A percentile compares a stretch with the other conserved stretches of the same genome.
These are phyloP conservation scores for Margaritifera margaritifera DNA, from an alignment of 2,888 invertebrate species.

Conservation along the genomic window DNA sequence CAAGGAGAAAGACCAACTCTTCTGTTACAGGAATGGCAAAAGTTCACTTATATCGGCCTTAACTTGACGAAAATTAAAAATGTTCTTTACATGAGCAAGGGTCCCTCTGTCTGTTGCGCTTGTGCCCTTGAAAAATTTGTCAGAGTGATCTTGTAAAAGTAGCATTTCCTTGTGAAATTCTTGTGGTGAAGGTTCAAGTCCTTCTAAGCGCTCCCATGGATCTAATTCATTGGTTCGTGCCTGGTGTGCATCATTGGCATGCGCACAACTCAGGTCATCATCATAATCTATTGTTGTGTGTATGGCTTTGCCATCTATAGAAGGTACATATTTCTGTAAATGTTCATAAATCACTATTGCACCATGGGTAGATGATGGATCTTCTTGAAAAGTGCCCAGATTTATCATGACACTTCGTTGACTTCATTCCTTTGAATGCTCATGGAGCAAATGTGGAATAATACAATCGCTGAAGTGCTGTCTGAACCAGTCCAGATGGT, in stretches of 20 bases:
- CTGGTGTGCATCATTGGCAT: conserved; percentile 2
- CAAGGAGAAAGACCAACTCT: conserved; percentile 13
- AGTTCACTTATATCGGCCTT: conserved; percentile 28
- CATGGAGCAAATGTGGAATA: conserved; percentile 18
- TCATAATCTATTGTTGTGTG: conserved; percentile 22
- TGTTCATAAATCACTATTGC: conserved; percentile 19
- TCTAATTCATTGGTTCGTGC: too few species aligned
- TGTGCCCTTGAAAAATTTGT: conserved; percentile 26
- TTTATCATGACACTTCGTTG: conserved; percentile 19
- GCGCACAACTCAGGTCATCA: conserved; percentile 23
- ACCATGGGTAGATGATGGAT: conserved; percentile 18
- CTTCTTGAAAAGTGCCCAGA: conserved; percentile 23
- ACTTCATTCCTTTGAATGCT: conserved; percentile 13
- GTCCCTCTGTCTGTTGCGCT: conserved; percentile 20
- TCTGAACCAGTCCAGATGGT: conserved; percentile 21
- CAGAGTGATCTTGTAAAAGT: conserved; percentile 28
- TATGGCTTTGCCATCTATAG: conserved; percentile 13
- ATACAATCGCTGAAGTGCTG: conserved; percentile 9
- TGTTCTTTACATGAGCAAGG: conserved; percentile 22
- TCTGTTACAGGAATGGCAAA: conserved; percentile 27
- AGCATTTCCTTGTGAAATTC: conserved; percentile 38
- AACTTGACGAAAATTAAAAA: conserved; percentile 24
- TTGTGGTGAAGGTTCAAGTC: conserved; percentile 25
- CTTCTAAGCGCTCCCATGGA: conserved; percentile 23
- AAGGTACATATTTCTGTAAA: conserved; percentile 20